Base-by-base conservation (phyloP, 1,140 invertebrate species). In the Scaptodrosophila lebanonensis region DNA sequence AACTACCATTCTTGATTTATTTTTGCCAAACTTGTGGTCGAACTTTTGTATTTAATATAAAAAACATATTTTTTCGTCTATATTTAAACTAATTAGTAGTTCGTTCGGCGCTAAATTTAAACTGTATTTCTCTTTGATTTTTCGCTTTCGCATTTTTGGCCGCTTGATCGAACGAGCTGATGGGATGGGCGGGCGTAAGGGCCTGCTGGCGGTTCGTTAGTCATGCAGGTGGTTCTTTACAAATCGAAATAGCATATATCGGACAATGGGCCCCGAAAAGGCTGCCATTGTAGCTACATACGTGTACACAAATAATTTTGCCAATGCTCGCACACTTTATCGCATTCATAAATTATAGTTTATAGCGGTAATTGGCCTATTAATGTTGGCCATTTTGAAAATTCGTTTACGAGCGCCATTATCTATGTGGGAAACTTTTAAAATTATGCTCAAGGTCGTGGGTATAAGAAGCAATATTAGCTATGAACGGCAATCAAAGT, bases 321-420 rank as follows among this genome's bases (percentile, higher is more conserved):
- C 33, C 47, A 51, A 65, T 71, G 70, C 73, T 73, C 68, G 66
- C 60, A 60, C 27, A 50, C 33, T 58, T 52, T 70, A 18, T 30
- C 43, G 45, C 22, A 48, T 40, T 65, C 68, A 64, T 73, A 53
- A 77, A 77, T 72, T 77, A 64, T 64, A 59, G 59, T 77, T 56
- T 45, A 53, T 66, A 63, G 63, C 29, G 49, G 50, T 52, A 77
- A 76, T 63, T 63, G 70, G 56, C n/a, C n/a, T 67, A 48, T 20
- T 33, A 18, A 20, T 56, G 50, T 35, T 38, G 35, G 61, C 63
- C 52, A 71, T 66, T 63, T 73, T 73, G 60, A 53, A 65, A 68
- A 69, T 69, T 79, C 73, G 73, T 79, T 79, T 79, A 68, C 72
- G 66, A 59, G 51, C 52, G 30, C n/a, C n/a, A n/a, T n/a, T n/a